phyloP scores from a whole-genome alignment of 2,888 invertebrate species.

The Sarcophaga rosellei region DNA sequence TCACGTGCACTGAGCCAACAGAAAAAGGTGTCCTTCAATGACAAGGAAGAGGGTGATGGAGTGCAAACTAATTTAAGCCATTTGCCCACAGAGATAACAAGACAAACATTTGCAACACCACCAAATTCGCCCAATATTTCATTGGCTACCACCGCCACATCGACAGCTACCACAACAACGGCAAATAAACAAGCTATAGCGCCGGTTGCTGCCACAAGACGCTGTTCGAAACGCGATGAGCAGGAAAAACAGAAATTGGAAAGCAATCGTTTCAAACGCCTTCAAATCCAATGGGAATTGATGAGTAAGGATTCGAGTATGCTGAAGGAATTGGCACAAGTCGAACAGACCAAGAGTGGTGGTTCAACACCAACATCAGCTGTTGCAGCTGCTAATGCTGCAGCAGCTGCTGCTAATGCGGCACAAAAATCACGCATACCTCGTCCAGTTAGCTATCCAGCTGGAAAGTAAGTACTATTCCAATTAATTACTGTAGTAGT shows the following conservation, averaged over 20 bases:
- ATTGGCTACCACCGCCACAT: constrained; percentile 78
- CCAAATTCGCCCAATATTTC: constrained; percentile 90
- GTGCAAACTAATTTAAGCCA: constrained; percentile 51
- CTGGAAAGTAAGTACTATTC: constrained; percentile 78
- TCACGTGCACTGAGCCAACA: constrained; percentile 81
- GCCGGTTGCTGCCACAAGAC: constrained; percentile 68
- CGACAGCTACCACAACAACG: constrained; percentile 40
- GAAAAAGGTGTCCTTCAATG: constrained; percentile 81
- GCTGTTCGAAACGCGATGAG: constrained; percentile 72
- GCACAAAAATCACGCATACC: constrained; percentile 80
- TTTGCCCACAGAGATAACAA: constrained; percentile 65
- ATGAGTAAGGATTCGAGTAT: constrained; percentile 81
- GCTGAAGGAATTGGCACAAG: constrained; percentile 79
- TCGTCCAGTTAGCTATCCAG: constrained; percentile 81
- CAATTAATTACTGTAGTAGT: background rate
- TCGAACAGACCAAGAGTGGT: constrained; percentile 80
- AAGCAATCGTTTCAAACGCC: constrained; percentile 81
- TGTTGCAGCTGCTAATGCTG: constrained; percentile 69
- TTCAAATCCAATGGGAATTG: constrained; percentile 81
- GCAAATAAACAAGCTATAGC: constrained; percentile 48
- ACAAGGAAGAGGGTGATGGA: constrained; percentile 68
- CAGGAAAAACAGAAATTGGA: constrained; percentile 80
- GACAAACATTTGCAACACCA: constrained; percentile 83
- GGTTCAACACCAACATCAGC: constrained; percentile 81
- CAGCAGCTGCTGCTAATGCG: constrained; percentile 72